Conservation (phyloP, 2,888 invertebrate species). For the Cephalotes varians region DNA sequence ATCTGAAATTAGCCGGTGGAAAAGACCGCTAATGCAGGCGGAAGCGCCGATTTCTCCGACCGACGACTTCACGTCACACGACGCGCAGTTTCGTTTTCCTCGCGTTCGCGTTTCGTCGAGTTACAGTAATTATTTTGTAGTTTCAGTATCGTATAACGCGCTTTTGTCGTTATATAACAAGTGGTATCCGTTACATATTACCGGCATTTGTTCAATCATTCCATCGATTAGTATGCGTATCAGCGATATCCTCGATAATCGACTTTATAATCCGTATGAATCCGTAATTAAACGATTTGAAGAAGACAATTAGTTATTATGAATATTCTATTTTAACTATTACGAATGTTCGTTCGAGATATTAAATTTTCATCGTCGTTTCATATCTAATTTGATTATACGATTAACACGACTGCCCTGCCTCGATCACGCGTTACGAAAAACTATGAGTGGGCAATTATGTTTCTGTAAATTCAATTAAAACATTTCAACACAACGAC, state of each 20-base stretch:
- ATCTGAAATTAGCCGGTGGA: conserved; percentile 35
- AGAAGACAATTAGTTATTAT: neutral
- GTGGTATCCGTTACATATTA: conserved; percentile 24
- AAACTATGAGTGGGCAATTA: no score
- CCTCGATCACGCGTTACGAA: neutral
- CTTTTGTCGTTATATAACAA: conserved; percentile 60
- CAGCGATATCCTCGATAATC: neutral
- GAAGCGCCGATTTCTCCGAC: conserved; percentile 40
- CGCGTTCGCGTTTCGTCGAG: conserved; percentile 41
- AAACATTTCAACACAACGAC: neutral
- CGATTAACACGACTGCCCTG: neutral
- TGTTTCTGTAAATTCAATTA: neutral
- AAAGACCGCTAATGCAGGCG: conserved; percentile 36
- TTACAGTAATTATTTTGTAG: conserved; percentile 57
- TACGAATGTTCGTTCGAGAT: neutral
- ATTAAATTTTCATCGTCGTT: conserved; percentile 8
- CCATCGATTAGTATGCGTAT: neutral
- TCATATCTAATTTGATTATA: conserved; percentile 5
- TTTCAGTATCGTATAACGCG: conserved; percentile 59
- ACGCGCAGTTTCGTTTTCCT: conserved; percentile 29
- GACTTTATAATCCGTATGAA: neutral
- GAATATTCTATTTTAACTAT: neutral
- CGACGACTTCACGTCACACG: neutral
- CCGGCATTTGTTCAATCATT: neutral
- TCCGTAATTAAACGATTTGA: neutral